These are phyloP conservation scores for Tinea trinotella DNA, from an alignment of 2,888 invertebrate species.

Conservation along the genomic window DNA sequence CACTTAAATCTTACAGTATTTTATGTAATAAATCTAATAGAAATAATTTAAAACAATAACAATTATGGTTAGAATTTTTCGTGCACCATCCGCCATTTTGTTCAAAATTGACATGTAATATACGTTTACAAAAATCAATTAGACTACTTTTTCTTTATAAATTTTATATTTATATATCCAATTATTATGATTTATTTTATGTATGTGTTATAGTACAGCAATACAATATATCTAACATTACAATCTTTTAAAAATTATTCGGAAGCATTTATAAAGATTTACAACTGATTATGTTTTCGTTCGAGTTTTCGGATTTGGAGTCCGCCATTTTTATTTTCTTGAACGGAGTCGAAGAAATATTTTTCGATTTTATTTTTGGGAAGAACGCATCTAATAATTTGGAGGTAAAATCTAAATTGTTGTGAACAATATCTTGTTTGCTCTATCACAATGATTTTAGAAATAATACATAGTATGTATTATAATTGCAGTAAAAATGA, in stretches of 20 bases:
- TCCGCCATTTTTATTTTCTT: slow-evolving; percentile 3
- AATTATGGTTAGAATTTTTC: not conserved
- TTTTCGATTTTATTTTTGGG: slow-evolving; percentile 19
- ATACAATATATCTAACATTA: too few relatives aligned
- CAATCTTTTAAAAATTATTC: too few relatives aligned
- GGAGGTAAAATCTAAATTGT: slow-evolving; percentile 36
- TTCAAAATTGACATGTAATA: not conserved
- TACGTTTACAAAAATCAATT: not conserved
- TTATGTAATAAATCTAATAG: not conserved
- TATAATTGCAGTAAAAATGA: not conserved
- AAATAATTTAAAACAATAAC: slow-evolving; percentile 2
- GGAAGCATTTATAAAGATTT: not conserved
- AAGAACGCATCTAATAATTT: slow-evolving; percentile 32
- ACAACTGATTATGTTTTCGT: not conserved
- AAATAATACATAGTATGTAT: too few relatives aligned
- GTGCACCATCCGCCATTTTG: slow-evolving; percentile 2
- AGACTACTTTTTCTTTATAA: too few relatives aligned
- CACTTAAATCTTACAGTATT: not conserved
- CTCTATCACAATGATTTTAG: not conserved
- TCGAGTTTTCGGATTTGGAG: not conserved
- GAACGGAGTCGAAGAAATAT: not conserved
- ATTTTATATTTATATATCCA: too few relatives aligned
- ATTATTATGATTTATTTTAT: too few relatives aligned
- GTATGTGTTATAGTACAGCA: too few relatives aligned
- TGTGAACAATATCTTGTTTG: not conserved